These are phyloP conservation scores for Xylocopa sonorina DNA, from an alignment of 1,140 invertebrate genomes.

Conservation along the genomic window DNA sequence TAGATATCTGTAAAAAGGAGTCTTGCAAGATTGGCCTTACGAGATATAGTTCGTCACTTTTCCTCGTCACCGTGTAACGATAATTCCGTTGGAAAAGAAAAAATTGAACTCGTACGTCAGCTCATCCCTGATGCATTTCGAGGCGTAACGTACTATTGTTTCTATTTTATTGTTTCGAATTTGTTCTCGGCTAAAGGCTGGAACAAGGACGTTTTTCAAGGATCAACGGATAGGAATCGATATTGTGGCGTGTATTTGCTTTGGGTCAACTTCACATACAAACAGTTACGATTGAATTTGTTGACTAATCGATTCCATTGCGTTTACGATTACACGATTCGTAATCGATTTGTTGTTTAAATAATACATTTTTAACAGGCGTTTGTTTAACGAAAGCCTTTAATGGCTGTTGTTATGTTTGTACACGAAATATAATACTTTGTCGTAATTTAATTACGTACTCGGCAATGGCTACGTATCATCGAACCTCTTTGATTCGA, in stretches of 20 bases:
- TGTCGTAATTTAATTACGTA: neutral
- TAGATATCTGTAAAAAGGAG: constrained; percentile 2
- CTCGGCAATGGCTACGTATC: no score
- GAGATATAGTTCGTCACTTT: neutral
- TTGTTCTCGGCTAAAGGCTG: no score
- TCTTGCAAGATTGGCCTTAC: neutral
- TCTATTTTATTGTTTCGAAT: neutral
- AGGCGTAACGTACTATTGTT: neutral
- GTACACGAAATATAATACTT: neutral
- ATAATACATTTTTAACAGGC: neutral
- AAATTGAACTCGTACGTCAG: neutral
- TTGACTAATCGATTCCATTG: neutral
- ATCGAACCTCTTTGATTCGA: neutral
- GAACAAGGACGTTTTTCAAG: no score
- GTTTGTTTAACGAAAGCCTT: neutral
- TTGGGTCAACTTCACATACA: neutral
- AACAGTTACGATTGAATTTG: neutral
- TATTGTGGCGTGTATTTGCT: neutral
- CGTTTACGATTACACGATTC: neutral
- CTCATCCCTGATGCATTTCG: neutral
- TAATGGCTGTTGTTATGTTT: neutral
- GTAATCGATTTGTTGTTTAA: neutral
- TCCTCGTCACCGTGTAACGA: neutral
- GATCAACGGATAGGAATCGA: neutral
- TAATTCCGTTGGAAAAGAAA: no score